Evolutionary conservation across 2,888 invertebrate species (phyloP).

Genomic region (Rugalucina vietnamica): DNA sequence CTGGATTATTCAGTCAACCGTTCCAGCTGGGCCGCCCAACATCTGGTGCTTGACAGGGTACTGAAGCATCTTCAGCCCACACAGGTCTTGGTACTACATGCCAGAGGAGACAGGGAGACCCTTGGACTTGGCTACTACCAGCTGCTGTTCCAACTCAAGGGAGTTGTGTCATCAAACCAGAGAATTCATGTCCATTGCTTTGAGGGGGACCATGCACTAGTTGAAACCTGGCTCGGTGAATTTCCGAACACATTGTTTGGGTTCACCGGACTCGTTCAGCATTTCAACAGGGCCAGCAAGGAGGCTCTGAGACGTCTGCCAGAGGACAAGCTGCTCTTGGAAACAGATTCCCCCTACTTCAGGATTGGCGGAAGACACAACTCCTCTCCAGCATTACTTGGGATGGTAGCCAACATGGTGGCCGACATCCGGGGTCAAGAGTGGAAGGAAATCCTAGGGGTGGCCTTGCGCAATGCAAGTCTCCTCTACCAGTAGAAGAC

Average conservation of each 20-base stretch:
- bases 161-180: not conserved
- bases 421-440: not conserved
- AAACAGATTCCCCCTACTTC: not conserved
- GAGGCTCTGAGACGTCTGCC: not conserved
- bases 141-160: not conserved
- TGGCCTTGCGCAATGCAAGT: not conserved
- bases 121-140: not conserved
- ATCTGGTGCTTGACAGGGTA: not conserved
- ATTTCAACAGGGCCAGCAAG: not conserved
- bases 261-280: not conserved
- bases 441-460: not conserved
- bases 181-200: conserved; percentile 12
- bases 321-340: not conserved
- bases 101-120: not conserved
- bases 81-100: not conserved
- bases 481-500: not conserved
- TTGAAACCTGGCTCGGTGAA: not conserved
- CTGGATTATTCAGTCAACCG: not conserved
- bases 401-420: not conserved
- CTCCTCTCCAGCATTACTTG: not conserved
- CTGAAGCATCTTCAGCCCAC: not conserved
- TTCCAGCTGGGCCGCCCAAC: not conserved
- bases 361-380: not conserved
- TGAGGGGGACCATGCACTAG: not conserved
- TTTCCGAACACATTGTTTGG: conserved; percentile 1